Percentiles rank a stretch among this genome's conserved stretches.
Conservation (phyloP, 2,797 vertebrate genomes). For the Bucorvus abyssinicus region DNA sequence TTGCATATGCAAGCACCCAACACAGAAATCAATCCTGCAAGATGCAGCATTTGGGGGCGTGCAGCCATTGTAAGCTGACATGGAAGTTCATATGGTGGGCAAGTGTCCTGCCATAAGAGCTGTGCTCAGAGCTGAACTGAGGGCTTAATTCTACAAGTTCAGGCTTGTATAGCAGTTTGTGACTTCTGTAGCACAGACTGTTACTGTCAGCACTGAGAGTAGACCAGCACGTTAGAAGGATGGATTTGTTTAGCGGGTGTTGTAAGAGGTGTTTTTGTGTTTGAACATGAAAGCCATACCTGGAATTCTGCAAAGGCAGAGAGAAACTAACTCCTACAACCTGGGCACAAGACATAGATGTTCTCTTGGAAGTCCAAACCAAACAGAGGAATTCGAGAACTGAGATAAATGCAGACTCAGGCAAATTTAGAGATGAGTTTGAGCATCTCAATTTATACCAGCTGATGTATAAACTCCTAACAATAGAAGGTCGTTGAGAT, state of each 20-base stretch:
- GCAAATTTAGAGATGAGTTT: background rate
- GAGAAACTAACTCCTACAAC: background rate
- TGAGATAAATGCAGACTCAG: background rate
- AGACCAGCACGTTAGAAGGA: background rate
- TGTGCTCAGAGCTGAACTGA: background rate
- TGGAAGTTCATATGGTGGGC: background rate
- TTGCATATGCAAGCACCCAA: background rate
- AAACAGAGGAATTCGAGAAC: background rate
- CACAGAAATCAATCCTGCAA: background rate
- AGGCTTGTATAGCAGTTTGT: background rate
- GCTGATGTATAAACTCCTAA: background rate
- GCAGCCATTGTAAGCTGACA: background rate
- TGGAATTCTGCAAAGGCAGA: background rate
- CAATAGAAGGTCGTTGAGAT: rapidly evolving
- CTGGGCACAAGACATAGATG: background rate
- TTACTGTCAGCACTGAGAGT: background rate
- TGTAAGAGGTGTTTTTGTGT: background rate
- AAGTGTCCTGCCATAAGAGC: background rate
- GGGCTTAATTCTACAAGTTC: background rate
- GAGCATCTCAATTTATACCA: background rate
- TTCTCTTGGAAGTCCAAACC: background rate
- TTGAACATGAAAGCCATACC: background rate
- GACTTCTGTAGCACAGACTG: background rate
- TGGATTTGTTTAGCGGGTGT: background rate
- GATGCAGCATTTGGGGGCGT: background rate